phyloP scores from a whole-genome alignment of 2,888 invertebrate genomes.

The Athalia rosae region DNA sequence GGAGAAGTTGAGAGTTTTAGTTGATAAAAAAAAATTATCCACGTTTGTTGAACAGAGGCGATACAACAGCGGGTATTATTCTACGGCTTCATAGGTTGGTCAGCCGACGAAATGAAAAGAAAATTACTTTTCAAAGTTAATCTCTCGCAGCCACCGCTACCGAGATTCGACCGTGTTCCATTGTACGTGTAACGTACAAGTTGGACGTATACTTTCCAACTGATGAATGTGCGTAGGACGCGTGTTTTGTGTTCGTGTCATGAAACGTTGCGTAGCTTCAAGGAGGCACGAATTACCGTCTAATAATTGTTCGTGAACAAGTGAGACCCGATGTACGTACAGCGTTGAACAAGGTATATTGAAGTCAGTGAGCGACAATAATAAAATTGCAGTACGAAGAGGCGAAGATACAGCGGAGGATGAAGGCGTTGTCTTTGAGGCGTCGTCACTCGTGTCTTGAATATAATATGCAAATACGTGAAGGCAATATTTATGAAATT shows the following conservation, averaged over 20 bases:
- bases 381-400: not conserved
- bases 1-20: conserved; percentile 12
- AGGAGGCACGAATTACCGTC: conserved; percentile 12
- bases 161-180: conserved; percentile 28
- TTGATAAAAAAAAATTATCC: conserved; percentile 28
- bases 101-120: conserved; percentile 22
- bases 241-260: conserved; percentile 3
- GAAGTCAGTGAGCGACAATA: not conserved
- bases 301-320: conserved; percentile 29
- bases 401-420: conserved; percentile 20
- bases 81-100: conserved; percentile 19
- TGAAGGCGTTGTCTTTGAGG: conserved; percentile 36
- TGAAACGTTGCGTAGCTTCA: conserved; percentile 1
- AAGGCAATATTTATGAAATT: conserved; percentile 46
- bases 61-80: conserved; percentile 25
- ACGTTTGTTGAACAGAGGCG: conserved; percentile 36
- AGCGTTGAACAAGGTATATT: not conserved
- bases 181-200: conserved; percentile 25
- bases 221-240: not conserved
- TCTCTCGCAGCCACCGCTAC: conserved; percentile 3
- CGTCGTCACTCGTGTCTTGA: conserved; percentile 39
- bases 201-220: not conserved
- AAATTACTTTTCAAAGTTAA: conserved; percentile 24
- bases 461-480: conserved; percentile 39
- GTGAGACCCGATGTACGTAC: not conserved